Evolutionary conservation across 2,113 vertebrate species (phyloP), one percentile per base, ranked within the genome.

Genomic region (Dicerorhinus sumatrensis): DNA sequence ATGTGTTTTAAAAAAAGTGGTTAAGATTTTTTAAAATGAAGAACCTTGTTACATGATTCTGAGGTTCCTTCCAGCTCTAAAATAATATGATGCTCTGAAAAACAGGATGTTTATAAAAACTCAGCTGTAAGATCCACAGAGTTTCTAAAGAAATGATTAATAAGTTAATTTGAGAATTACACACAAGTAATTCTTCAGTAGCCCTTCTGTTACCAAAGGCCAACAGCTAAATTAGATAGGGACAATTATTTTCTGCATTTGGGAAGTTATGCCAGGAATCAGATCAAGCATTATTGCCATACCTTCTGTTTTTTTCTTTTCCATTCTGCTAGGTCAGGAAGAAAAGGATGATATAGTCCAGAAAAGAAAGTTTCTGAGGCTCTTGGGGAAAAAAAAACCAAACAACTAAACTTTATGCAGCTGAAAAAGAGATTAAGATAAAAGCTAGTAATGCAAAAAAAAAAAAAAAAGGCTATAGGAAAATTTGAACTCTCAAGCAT

Each of bases 351-450:
- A 84, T 10, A 63, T 0, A 54, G 33, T 29, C 25, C 21, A 95
- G 51, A 58, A 79, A 93, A 76, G 4, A 92, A 86, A 21, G 20
- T 51, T 56, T 63, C 69, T 70, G 36, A 95, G 23, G 70, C 4
- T 63, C 33, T 73, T 76, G 29, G 29, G 60, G 6, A 5, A 16
- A 48, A 56, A 42, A 46, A 33, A 33, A 11, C 27, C 8, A 60
- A 77, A 36, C 6, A 63, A 82, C 9, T n/a, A 54, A 90, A 87
- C 31, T 54, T 75, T 39, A 87, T 70, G 48, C 62, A 92, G 39
- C 63, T 92, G 36, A 72, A 60, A 97, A 97, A 95, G 36, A 80
- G 29, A 96, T 96, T 84, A 86, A 94, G 36, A 95, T 46, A 82
- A 96, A 95, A 70, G 8, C 23, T 63, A 81, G 12, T 46, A 75